These are phyloP conservation scores for Ceryle rudis DNA, from an alignment of 2,797 vertebrate species.

Conservation along the genomic window DNA sequence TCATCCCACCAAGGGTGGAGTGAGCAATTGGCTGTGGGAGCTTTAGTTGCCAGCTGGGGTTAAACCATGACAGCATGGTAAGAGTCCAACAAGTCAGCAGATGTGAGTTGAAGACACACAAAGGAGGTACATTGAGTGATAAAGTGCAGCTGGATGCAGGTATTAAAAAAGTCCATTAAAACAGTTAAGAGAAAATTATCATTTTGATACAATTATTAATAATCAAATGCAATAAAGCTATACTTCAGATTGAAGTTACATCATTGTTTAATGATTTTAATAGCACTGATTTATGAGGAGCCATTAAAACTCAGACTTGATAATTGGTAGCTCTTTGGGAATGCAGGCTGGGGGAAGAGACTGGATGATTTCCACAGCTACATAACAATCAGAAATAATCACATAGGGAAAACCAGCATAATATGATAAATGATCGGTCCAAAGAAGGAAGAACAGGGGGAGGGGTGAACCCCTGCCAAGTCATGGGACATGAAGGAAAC, in stretches of 20 bases:
- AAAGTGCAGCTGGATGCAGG: not conserved
- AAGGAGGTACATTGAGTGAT: not conserved
- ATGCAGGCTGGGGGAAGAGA: not conserved
- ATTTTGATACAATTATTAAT: conserved; percentile 31
- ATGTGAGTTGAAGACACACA: not conserved
- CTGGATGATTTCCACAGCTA: conserved; percentile 8
- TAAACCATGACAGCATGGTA: not conserved
- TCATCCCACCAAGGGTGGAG: not conserved
- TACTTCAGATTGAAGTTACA: not conserved
- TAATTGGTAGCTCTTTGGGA: conserved; percentile 28
- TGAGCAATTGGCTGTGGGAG: not conserved
- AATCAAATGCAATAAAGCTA: conserved; percentile 3
- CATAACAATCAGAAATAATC: conserved; percentile 41
- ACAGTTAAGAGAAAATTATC: not conserved
- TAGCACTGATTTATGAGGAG: conserved; percentile 44
- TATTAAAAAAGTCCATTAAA: not conserved
- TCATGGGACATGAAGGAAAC: not conserved
- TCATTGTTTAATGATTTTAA: conserved; percentile 18
- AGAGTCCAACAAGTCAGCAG: not conserved
- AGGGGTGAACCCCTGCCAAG: not conserved
- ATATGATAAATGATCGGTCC: not conserved
- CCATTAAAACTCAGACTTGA: not conserved
- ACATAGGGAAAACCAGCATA: not conserved
- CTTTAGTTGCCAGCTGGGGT: not conserved
- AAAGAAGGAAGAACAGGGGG: not conserved